Evolutionary conservation across 2,113 vertebrate species (phyloP).

Genomic region (Hippocampus mohnikei): DNA sequence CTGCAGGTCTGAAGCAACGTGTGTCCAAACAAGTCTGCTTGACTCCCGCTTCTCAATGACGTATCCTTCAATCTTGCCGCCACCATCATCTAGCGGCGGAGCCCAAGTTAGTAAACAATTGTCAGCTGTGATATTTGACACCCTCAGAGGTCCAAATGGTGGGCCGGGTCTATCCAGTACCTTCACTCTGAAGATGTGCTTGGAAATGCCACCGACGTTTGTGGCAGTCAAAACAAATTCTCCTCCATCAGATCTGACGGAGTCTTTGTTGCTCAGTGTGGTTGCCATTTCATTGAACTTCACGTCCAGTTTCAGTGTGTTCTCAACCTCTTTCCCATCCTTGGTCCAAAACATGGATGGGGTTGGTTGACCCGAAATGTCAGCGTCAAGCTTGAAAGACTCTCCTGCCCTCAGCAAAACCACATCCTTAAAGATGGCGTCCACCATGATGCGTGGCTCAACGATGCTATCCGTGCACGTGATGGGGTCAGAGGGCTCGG

Average conservation of each 20-base stretch:
- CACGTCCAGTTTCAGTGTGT: conserved; percentile 85
- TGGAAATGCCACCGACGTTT: conserved; percentile 93
- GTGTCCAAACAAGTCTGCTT: conserved; percentile 93
- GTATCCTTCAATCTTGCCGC: conserved; percentile 90
- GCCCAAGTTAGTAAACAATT: conserved; percentile 89
- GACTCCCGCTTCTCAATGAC: conserved; percentile 96
- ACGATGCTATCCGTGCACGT: conserved; percentile 91
- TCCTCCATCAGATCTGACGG: conserved; percentile 86
- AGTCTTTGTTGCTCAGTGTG: conserved; percentile 87
- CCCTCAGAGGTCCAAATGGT: conserved; percentile 83
- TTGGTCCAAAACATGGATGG: conserved; percentile 94
- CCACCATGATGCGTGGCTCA: conserved; percentile 92
- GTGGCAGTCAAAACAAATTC: conserved; percentile 89
- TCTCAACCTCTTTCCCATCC: conserved; percentile 91
- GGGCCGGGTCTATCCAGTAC: conserved; percentile 95
- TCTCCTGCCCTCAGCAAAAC: conserved; percentile 90
- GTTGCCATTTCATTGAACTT: conserved; percentile 88
- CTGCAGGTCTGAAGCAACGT: conserved; percentile 82
- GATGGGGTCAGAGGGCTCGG: conserved; percentile 89
- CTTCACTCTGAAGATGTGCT: conserved; percentile 94
- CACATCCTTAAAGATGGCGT: conserved; percentile 88
- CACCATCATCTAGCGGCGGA: conserved; percentile 89
- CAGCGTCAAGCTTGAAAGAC: conserved; percentile 90
- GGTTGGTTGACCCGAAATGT: conserved; percentile 88
- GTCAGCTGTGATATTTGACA: conserved; percentile 87